Conservation (phyloP, 2,888 invertebrate genomes). For the Tipula confusa region DNA sequence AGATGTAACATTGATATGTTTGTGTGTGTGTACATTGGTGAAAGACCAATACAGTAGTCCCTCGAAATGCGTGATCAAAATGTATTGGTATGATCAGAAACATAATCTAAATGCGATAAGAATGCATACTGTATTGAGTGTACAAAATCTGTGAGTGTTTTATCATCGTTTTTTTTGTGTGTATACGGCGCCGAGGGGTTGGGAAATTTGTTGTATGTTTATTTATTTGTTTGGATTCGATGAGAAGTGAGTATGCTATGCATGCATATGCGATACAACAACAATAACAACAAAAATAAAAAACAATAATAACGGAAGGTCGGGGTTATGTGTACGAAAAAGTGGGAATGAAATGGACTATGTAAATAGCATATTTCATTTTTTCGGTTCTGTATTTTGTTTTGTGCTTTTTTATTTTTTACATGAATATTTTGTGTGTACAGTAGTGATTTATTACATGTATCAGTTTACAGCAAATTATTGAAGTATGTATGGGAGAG, state of each 20-base stretch:
- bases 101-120: neutral
- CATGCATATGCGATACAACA: neutral
- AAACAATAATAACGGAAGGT: conserved; percentile 28
- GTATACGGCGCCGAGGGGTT: neutral
- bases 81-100: neutral
- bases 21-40: neutral
- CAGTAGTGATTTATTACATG: conserved; percentile 3
- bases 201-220: conserved; percentile 3
- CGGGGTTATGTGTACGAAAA: conserved; percentile 26
- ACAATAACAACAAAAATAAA: neutral
- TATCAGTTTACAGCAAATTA: conserved; percentile 8
- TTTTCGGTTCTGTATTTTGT: neutral
- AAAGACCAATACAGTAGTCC: neutral
- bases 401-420: neutral
- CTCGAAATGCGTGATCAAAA: neutral
- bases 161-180: neutral
- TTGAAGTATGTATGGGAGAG: neutral
- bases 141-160: neutral
- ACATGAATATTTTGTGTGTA: conserved; percentile 6
- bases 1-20: neutral
- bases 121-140: neutral
- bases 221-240: conserved; percentile 20
- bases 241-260: neutral
- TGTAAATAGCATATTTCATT: conserved; percentile 29
- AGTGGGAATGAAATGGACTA: conserved; percentile 30